Evolutionary conservation across 2,113 vertebrate genomes (phyloP).

Genomic region (Halcyon senegalensis): DNA sequence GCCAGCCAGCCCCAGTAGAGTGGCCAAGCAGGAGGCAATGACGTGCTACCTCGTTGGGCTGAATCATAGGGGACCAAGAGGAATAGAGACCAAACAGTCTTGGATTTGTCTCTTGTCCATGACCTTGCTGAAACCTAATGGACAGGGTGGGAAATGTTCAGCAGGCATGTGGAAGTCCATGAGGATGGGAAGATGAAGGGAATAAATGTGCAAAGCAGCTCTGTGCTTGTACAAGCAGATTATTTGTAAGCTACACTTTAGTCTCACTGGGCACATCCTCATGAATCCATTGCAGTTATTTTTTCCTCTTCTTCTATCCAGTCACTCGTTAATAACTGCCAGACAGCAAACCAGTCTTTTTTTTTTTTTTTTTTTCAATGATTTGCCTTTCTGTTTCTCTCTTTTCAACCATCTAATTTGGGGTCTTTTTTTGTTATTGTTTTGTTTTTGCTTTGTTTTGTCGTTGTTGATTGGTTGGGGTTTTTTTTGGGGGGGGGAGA

Average conservation of each 20-base stretch:
- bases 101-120: neutral
- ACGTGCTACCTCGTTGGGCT: neutral
- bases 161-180: fast-evolving
- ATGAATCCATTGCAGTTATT: neutral
- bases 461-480: too few relatives aligned
- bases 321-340: neutral
- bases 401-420: neutral
- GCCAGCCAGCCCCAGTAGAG: neutral
- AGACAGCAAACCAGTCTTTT: neutral
- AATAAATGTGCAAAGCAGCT: neutral
- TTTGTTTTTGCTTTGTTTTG: too few relatives aligned
- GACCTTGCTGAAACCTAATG: neutral
- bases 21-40: neutral
- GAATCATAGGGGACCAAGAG: neutral
- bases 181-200: neutral
- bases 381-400: neutral
- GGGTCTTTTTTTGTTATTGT: too few relatives aligned
- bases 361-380: neutral
- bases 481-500: too few relatives aligned
- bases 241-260: neutral
- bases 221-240: neutral
- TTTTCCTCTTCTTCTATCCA: neutral
- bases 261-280: neutral
- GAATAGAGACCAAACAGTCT: neutral
- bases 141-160: neutral